phyloP scores from a whole-genome alignment of 2,888 invertebrate genomes.

The Troides oblongomaculatus region DNA sequence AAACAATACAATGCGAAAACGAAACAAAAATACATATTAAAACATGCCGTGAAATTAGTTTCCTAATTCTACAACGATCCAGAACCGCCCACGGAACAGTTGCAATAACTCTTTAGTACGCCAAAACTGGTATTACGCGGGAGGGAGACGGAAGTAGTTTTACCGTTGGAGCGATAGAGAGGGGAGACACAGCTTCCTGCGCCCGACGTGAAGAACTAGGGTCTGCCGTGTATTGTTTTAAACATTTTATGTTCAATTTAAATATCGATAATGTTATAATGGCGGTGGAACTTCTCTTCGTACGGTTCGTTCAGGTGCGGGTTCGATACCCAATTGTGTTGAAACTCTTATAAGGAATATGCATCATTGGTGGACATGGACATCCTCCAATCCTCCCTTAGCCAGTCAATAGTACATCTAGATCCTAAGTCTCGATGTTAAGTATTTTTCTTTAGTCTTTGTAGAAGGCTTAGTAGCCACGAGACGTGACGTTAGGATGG shows the following conservation, averaged over 20 bases:
- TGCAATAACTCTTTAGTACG: constrained; percentile 50
- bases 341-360: no score
- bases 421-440: no score
- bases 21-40: constrained; percentile 14
- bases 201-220: constrained; percentile 44
- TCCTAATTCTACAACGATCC: constrained; percentile 36
- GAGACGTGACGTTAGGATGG: no score
- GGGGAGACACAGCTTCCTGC: constrained; percentile 45
- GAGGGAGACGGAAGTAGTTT: constrained; percentile 38
- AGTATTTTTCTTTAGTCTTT: no score
- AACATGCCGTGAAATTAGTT: constrained; percentile 29
- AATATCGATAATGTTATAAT: not conserved
- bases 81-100: constrained; percentile 42
- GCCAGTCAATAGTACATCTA: no score
- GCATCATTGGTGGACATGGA: no score
- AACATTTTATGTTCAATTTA: not conserved
- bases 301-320: no score
- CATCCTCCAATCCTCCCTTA: no score
- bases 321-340: no score
- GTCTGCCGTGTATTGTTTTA: constrained; percentile 14
- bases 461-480: no score
- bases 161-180: constrained; percentile 33
- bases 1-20: not conserved
- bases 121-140: constrained; percentile 59
- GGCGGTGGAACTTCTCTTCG: no score